Percentiles rank a stretch among this genome's conserved stretches.
phyloP scores from a whole-genome alignment of 2,888 invertebrate species.

The Eledona agricola region DNA sequence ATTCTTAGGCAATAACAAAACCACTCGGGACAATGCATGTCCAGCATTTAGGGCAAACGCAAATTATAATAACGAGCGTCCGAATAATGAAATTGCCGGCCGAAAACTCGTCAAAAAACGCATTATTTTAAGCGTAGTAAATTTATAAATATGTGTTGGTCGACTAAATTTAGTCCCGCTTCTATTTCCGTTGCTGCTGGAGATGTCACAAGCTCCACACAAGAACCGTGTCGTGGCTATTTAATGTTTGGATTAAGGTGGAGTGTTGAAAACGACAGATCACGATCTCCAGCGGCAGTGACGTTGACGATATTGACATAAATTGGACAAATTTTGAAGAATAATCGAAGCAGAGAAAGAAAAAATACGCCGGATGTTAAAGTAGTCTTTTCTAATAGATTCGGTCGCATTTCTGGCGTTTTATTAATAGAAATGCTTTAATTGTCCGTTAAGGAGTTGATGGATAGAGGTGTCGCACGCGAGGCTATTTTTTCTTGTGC shows the following conservation, averaged over 20 bases:
- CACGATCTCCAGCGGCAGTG: background rate
- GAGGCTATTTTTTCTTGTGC: background rate
- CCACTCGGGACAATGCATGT: too few relatives aligned
- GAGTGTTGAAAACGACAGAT: background rate
- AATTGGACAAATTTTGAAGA: too few relatives aligned
- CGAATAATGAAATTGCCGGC: slow-evolving; percentile 14
- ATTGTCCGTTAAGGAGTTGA: background rate
- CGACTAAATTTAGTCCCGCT: slow-evolving; percentile 13
- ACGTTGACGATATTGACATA: too few relatives aligned
- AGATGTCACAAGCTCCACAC: slow-evolving; percentile 19
- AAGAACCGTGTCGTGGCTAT: slow-evolving; percentile 1
- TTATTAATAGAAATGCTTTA: too few relatives aligned
- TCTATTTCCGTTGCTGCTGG: slow-evolving; percentile 22
- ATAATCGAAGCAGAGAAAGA: too few relatives aligned
- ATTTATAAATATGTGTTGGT: slow-evolving; percentile 18
- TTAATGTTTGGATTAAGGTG: background rate
- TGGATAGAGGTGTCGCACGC: background rate
- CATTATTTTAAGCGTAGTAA: slow-evolving; percentile 20
- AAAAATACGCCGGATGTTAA: too few relatives aligned
- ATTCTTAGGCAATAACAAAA: too few relatives aligned
- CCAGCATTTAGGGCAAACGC: slow-evolving; percentile 11
- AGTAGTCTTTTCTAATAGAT: too few relatives aligned
- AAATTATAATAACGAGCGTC: slow-evolving; percentile 14
- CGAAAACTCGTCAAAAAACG: slow-evolving; percentile 18
- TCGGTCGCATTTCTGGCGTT: too few relatives aligned